Percentiles rank a stretch among this genome's conserved stretches.
These are phyloP conservation scores for Anseranas semipalmata DNA, from an alignment of 2,113 vertebrate species.

Conservation along the genomic window DNA sequence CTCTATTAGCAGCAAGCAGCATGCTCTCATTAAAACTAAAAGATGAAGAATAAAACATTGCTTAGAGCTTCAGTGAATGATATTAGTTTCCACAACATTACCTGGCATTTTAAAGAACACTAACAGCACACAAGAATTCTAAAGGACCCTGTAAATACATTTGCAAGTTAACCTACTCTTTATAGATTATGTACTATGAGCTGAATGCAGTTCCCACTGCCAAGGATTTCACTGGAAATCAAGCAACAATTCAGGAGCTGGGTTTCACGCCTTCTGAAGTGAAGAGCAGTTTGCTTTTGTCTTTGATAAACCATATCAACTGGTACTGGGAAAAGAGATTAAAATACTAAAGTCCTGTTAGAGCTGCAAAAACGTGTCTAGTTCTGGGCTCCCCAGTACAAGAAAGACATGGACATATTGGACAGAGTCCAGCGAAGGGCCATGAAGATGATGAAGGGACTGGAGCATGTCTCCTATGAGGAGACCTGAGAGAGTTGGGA, in stretches of 20 bases:
- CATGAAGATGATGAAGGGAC: not conserved
- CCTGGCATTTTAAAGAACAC: not conserved
- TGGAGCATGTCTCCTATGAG: not conserved
- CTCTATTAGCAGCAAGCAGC: constrained; percentile 30
- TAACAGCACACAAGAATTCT: not conserved
- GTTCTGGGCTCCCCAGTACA: not conserved
- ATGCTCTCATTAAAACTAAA: not conserved
- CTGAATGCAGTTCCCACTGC: not conserved
- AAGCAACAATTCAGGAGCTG: not conserved
- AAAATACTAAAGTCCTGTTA: not conserved
- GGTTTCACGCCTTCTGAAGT: not conserved
- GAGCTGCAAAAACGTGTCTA: not conserved
- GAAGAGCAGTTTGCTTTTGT: not conserved
- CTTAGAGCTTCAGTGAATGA: constrained; percentile 30
- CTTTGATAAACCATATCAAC: not conserved
- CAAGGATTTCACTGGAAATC: not conserved
- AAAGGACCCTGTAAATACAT: not conserved
- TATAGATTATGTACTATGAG: not conserved
- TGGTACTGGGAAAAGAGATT: not conserved
- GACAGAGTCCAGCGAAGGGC: not conserved
- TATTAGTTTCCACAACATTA: constrained; percentile 54
- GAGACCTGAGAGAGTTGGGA: not conserved
- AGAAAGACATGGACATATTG: not conserved
- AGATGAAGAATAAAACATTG: constrained; percentile 21
- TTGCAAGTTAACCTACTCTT: not conserved